Percentiles rank a stretch among this genome's conserved stretches.
Evolutionary conservation across 2,888 invertebrate genomes (phyloP).

Genomic region (Poecilobothrus nobilitatus): DNA sequence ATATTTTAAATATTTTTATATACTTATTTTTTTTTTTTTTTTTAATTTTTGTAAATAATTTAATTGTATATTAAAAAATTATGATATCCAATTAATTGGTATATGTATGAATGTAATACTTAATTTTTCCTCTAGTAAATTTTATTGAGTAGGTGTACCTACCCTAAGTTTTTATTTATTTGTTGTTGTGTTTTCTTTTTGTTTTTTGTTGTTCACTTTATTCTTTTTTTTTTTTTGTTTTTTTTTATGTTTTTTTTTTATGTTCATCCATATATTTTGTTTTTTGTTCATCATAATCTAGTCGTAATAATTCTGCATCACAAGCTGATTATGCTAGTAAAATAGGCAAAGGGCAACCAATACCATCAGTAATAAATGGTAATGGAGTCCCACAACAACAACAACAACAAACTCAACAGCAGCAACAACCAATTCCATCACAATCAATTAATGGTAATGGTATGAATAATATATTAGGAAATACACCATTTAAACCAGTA

Average conservation of each 20-base stretch:
- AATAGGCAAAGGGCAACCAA: constrained; percentile 42
- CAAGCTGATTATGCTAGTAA: constrained; percentile 50
- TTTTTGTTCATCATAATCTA: constrained; percentile 29
- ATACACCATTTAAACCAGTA: constrained; percentile 69
- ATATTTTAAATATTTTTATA: background rate
- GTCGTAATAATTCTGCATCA: constrained; percentile 53
- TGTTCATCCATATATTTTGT: constrained; percentile 16
- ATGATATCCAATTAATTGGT: background rate
- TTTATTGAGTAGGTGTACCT: constrained; percentile 19
- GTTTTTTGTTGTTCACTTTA: constrained; percentile 7
- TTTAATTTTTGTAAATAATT: background rate
- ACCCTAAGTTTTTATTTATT: constrained; percentile 18
- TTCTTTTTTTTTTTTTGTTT: background rate
- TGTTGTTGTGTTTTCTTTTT: constrained; percentile 12
- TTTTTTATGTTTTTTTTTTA: constrained; percentile 16
- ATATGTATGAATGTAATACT: background rate
- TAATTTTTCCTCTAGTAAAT: constrained; percentile 10
- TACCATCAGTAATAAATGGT: constrained; percentile 34
- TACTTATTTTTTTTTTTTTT: background rate
- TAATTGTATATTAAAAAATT: background rate
- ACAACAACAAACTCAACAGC: constrained; percentile 38
- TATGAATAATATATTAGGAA: constrained; percentile 35
- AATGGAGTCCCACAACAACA: constrained; percentile 16
- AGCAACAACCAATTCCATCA: constrained; percentile 28
- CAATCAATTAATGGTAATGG: constrained; percentile 32